These are phyloP conservation scores for Microctonus hyperodae DNA, from an alignment of 2,888 invertebrate genomes.

Conservation along the genomic window DNA sequence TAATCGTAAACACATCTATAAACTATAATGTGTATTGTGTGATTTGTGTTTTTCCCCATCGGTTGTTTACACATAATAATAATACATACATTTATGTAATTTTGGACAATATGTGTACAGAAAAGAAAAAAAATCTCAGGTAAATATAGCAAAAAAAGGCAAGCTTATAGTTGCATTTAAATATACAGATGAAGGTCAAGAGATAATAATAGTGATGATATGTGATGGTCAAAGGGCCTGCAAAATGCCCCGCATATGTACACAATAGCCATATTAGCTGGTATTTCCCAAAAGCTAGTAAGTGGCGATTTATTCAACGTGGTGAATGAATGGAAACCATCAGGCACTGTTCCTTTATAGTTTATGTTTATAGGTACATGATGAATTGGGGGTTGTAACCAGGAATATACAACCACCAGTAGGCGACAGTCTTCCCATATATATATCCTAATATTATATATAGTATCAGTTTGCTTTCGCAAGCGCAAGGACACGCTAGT, in stretches of 20 bases:
- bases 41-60: background rate
- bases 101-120: background rate
- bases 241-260: conserved; percentile 4
- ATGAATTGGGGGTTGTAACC: background rate
- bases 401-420: background rate
- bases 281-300: conserved; percentile 7
- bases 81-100: background rate
- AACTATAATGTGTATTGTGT: background rate
- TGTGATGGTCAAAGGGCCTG: background rate
- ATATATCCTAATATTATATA: too few species aligned
- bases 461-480: background rate
- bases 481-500: too few species aligned
- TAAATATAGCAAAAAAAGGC: background rate
- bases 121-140: background rate
- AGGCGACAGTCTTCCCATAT: too few species aligned
- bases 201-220: background rate
- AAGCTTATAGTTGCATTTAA: background rate
- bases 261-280: conserved; percentile 9
- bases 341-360: too few species aligned
- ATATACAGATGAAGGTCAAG: background rate
- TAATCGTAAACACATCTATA: background rate
- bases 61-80: background rate
- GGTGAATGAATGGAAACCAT: background rate
- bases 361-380: background rate
- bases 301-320: background rate